phyloP scores from a whole-genome alignment of 2,797 vertebrate species.

The Nasua narica region DNA sequence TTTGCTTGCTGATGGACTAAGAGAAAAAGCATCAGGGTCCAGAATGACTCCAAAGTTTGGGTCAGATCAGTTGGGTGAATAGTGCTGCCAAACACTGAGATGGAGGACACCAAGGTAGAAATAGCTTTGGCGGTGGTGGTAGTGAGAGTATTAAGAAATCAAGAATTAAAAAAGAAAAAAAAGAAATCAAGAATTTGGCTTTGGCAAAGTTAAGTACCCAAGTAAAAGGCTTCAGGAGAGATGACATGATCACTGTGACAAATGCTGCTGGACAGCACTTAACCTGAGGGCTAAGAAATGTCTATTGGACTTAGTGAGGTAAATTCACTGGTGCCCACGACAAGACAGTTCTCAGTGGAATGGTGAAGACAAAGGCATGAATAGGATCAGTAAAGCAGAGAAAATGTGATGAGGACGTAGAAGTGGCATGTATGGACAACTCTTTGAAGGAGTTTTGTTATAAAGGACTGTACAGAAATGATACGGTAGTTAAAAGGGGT shows the following conservation, averaged over 20 bases:
- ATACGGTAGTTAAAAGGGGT: neutral
- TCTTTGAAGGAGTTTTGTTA: neutral
- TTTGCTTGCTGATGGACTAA: neutral
- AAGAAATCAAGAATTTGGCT: neutral
- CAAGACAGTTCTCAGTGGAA: neutral
- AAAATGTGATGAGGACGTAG: neutral
- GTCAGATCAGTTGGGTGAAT: neutral
- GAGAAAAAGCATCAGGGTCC: neutral
- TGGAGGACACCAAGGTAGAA: neutral
- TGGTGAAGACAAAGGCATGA: neutral
- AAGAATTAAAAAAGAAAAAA: no score
- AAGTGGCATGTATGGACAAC: neutral
- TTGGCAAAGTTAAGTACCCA: neutral
- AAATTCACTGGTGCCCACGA: neutral
- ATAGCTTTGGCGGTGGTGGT: neutral
- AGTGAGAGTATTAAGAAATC: neutral
- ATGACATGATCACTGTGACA: neutral
- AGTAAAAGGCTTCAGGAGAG: conserved; percentile 10
- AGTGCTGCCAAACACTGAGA: neutral
- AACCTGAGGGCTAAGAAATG: neutral
- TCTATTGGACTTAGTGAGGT: neutral
- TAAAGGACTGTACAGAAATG: neutral
- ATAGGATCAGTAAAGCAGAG: neutral
- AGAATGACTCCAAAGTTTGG: neutral
- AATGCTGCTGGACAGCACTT: neutral